phyloP scores from a whole-genome alignment of 2,888 invertebrate genomes.

The Anthrax anthrax region DNA sequence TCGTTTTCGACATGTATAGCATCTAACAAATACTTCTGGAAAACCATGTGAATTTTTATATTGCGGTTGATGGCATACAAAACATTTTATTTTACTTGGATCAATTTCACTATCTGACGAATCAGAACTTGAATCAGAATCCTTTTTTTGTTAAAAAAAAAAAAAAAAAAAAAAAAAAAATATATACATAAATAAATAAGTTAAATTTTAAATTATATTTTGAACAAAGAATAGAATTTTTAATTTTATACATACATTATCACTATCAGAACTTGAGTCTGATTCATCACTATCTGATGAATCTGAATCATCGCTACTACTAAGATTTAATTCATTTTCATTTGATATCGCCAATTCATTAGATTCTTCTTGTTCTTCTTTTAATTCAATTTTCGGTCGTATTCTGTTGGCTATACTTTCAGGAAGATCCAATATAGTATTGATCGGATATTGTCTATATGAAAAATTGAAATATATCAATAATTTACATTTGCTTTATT shows the following conservation, averaged over 20 bases:
- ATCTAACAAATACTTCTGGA: conserved; percentile 46
- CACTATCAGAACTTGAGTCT: conserved; percentile 12
- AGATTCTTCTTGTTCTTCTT: conserved; percentile 25
- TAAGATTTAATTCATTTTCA: conserved; percentile 21
- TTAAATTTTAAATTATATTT: not conserved
- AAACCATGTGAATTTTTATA: conserved; percentile 43
- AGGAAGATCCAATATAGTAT: conserved; percentile 52
- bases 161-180: not conserved
- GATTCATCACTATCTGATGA: conserved; percentile 8
- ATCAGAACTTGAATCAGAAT: conserved; percentile 15
- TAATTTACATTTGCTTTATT: not conserved
- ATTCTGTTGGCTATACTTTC: conserved; percentile 12
- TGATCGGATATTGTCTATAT: conserved; percentile 74
- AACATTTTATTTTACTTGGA: conserved; percentile 38
- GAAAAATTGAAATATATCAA: not conserved
- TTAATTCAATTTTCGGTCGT: conserved; percentile 5
- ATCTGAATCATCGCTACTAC: not conserved
- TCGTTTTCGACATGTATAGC: conserved; percentile 42
- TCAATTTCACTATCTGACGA: conserved; percentile 7
- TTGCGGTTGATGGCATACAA: conserved; percentile 41
- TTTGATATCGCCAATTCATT: too few species aligned
- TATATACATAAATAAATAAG: conserved; percentile 10
- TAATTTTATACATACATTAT: not conserved
- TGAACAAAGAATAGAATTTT: too few species aligned
- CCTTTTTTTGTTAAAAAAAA: conserved; percentile 6